Base-by-base conservation (phyloP, 2,797 vertebrate species). In the Mionectes olivaceus region DNA sequence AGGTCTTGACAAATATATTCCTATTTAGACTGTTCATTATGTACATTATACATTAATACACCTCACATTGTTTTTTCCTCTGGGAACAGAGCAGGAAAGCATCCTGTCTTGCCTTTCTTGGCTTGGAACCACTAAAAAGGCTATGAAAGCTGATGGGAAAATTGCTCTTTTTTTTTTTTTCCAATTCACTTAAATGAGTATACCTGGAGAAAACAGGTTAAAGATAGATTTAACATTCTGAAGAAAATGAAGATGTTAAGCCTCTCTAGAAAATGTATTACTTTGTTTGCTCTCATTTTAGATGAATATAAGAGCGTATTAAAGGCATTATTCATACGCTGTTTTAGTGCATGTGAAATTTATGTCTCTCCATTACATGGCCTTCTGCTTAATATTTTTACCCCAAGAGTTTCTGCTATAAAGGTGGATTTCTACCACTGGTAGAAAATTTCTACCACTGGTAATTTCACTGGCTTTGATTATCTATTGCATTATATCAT, bases 251-350 rank as follows among this genome's bases (percentile, higher is more conserved):
- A 91, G 91, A 91, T 19, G 61, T 86, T 95, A 94, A 94, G 83
- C 78, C 73, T 96, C 91, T 95, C 78, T 74, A 88, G 73, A 90
- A 97, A 96, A 94, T 94, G 13, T 88, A 94, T 92, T 95, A 90
- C 90, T 97, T 97, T 93, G 87, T 95, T 83, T 94, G 83, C 81
- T 96, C 93, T 97, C 95, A 95, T 96, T 96, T 97, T 90, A 91
- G 76, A 86, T 74, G 39, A 94, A 96, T 96, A 73, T 96, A 96
- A 96, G 86, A 96, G n/a, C 69, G 84, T 92, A 96, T 96, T 96
- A 93, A 96, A 87, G 76, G 39, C 83, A 94, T 96, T 94, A 94
- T 96, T 97, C 95, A 87, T 77, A 83, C 35, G 74, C 65, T 90
- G 95, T 96, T 96, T 94, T 73, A 52, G 77, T 80, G 43, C 6